Evolutionary conservation across 2,888 invertebrate genomes (phyloP).

Genomic region (Dasysyrphus albostriatus): DNA sequence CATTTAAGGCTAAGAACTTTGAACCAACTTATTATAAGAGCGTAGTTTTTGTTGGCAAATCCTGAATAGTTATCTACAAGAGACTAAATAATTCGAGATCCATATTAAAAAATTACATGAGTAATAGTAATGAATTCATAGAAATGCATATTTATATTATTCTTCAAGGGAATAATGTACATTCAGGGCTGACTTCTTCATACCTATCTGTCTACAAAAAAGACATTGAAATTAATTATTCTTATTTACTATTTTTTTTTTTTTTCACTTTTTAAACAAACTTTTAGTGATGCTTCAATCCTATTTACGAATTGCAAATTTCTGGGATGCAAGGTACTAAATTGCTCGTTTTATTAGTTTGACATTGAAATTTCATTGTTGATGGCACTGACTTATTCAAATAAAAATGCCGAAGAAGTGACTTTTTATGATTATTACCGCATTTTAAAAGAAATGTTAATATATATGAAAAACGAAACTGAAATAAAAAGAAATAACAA

Average conservation of each 20-base stretch:
- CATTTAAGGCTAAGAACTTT: not conserved
- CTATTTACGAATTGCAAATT: constrained; percentile 24
- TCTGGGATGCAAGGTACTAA: constrained; percentile 35
- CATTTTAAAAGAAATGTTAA: not conserved
- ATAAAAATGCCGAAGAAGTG: constrained; percentile 12
- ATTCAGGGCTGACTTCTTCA: not conserved
- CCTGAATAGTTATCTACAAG: too few species aligned
- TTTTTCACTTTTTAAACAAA: not conserved
- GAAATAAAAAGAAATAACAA: constrained; percentile 31
- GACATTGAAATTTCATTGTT: constrained; percentile 46
- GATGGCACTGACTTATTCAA: constrained; percentile 11
- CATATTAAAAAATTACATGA: too few species aligned
- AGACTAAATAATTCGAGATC: too few species aligned
- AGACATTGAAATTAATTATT: constrained; percentile 1
- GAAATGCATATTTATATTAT: not conserved
- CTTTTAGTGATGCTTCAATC: constrained; percentile 12
- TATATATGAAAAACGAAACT: constrained; percentile 7
- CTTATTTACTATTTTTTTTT: not conserved
- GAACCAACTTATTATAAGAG: not conserved
- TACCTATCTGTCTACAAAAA: not conserved
- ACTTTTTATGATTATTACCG: constrained; percentile 30
- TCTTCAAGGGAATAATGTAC: not conserved
- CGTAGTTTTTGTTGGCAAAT: not conserved
- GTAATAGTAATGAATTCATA: too few species aligned
- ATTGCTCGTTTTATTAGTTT: constrained; percentile 28